Evolutionary conservation across 2,888 invertebrate species (phyloP), one percentile per base, ranked within the genome.

Genomic region (Leptinotarsa tumamoca): DNA sequence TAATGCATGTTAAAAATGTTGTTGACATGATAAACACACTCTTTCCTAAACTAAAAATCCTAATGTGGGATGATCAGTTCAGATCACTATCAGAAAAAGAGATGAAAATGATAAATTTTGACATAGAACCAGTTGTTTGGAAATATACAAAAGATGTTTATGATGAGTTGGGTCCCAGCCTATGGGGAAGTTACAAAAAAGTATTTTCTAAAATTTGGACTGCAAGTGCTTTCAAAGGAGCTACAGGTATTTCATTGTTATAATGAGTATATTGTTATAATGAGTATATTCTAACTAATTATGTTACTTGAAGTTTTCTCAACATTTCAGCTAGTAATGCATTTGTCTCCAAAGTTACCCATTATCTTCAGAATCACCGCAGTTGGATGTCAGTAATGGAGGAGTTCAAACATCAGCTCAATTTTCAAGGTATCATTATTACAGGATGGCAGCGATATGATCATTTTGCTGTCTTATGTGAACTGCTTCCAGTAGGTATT

Each of bases 1-100:
- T 93, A 4, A 86, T 90, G 68, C 94, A 95, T 83, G 90, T 95
- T 0, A 88, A 87, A n/a, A 86, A 85, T 21, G 87, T 94, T 5
- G 90, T 91, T 0, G 85, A 84, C 14, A 87, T 90, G 54, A 87
- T 93, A 2, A 89, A 88, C 73, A 82, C 85, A 15, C 87, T 89
- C 3, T 90, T 90, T 83, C 90, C 92, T 0, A 81, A 88, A 1
- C 86, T 94, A 0, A 91, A 89, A 4, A 88, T 93, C 5, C 89
- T 96, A 17, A 93, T 95, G 85, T 96, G 96, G 96, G 95, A 96
- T 82, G 96, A 96, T 83, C 94, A 95, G 91, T 90, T 96, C 72
- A 89, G 95, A 27, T 87, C 89, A 13, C 90, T 93, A 51, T 89
- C 89, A 10, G 87, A 90, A 1, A 83, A 87, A 10, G 88, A 90